Evolutionary conservation across 2,888 invertebrate species (phyloP).

Genomic region (Encarsia formosa): DNA sequence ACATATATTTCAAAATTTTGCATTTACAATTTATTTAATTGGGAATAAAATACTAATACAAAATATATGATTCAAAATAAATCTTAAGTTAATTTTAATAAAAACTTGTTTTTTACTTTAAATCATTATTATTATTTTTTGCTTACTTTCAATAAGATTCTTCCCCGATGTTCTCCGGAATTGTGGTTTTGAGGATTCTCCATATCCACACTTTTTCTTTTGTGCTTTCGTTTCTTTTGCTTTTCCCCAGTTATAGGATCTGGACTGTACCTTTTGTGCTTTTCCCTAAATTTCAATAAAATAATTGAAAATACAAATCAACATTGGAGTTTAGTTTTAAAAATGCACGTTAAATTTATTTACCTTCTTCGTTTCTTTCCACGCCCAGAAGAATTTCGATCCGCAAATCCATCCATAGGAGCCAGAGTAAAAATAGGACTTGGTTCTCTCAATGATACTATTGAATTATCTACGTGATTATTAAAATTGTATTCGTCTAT

Average conservation of each 20-base stretch:
- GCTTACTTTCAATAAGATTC: slow-evolving; percentile 75
- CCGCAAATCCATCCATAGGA: slow-evolving; percentile 40
- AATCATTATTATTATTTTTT: no score
- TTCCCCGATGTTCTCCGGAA: slow-evolving; percentile 57
- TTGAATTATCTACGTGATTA: slow-evolving; percentile 39
- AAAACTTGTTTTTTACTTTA: no score
- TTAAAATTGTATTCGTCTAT: slow-evolving; percentile 36
- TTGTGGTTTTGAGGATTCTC: slow-evolving; percentile 54
- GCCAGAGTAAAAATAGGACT: slow-evolving; percentile 50
- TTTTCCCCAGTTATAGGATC: slow-evolving; percentile 61
- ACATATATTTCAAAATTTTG: not conserved
- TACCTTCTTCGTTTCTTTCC: slow-evolving; percentile 48
- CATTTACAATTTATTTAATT: no score
- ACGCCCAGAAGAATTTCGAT: slow-evolving; percentile 42
- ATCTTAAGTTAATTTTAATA: no score
- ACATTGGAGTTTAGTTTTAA: slow-evolving; percentile 1
- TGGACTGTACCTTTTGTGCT: slow-evolving; percentile 72
- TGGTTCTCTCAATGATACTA: slow-evolving; percentile 42
- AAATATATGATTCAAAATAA: no score
- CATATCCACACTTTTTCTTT: slow-evolving; percentile 71
- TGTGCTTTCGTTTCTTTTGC: slow-evolving; percentile 75
- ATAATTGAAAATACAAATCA: slow-evolving; percentile 5
- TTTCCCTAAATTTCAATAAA: slow-evolving; percentile 62
- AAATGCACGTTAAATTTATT: not conserved
- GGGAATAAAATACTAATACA: no score